phyloP scores from a whole-genome alignment of 1,140 invertebrate species.

The Drosophila nikananu region DNA sequence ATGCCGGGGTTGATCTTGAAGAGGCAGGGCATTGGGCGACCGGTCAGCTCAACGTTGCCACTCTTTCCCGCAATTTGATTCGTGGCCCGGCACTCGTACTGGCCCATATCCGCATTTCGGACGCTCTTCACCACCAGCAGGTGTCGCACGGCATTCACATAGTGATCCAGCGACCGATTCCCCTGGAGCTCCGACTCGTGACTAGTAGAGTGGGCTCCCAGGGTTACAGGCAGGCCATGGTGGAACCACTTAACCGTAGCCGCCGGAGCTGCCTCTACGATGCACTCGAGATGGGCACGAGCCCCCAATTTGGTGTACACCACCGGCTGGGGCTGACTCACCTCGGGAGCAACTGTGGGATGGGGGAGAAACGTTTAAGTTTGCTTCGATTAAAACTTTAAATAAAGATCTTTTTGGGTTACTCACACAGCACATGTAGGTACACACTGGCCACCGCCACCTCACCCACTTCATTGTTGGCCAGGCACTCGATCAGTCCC shows the following conservation, averaged over 20 bases:
- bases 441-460: slow-evolving; percentile 88
- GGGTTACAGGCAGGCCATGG: slow-evolving; percentile 86
- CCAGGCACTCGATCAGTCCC: slow-evolving; percentile 90
- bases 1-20: slow-evolving; percentile 87
- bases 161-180: slow-evolving; percentile 57
- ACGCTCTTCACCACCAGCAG: slow-evolving; percentile 90
- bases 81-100: slow-evolving; percentile 91
- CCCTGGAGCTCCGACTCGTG: slow-evolving; percentile 76
- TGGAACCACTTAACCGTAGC: slow-evolving; percentile 88
- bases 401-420: background rate
- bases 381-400: background rate
- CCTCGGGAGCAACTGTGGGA: slow-evolving; percentile 89
- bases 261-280: slow-evolving; percentile 89
- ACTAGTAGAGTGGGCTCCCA: slow-evolving; percentile 87
- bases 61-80: slow-evolving; percentile 89
- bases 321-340: slow-evolving; percentile 88
- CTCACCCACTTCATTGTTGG: slow-evolving; percentile 90
- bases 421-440: slow-evolving; percentile 88
- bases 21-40: slow-evolving; percentile 86
- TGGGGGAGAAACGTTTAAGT: background rate
- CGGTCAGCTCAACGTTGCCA: slow-evolving; percentile 87
- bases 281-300: slow-evolving; percentile 89
- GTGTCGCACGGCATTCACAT: slow-evolving; percentile 85
- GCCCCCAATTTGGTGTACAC: slow-evolving; percentile 90
- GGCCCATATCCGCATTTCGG: slow-evolving; percentile 89